phyloP scores from a whole-genome alignment of 2,888 invertebrate species.

The Acholoe squamosa region DNA sequence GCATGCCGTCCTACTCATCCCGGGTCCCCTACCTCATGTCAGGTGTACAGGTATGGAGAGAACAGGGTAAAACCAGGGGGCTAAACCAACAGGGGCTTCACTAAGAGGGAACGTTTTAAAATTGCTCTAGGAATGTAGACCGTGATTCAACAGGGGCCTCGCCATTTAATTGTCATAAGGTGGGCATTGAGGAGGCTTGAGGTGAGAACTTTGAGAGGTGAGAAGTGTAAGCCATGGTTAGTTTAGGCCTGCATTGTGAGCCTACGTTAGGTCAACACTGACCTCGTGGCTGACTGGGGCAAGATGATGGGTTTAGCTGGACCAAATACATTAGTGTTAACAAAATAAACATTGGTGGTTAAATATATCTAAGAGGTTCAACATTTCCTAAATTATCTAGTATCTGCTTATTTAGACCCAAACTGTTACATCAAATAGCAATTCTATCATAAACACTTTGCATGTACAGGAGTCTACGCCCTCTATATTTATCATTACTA shows the following conservation, averaged over 20 bases:
- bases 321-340: too few relatives aligned
- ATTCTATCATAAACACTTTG: too few relatives aligned
- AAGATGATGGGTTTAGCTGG: too few relatives aligned
- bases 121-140: background rate
- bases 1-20: background rate
- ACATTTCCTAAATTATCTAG: too few relatives aligned
- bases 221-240: background rate
- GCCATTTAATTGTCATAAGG: conserved; percentile 2
- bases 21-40: background rate
- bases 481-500: too few relatives aligned
- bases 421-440: too few relatives aligned
- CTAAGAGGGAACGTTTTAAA: background rate
- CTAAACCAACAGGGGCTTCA: background rate
- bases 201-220: background rate
- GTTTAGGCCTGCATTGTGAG: background rate
- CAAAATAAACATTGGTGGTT: too few relatives aligned
- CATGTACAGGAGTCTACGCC: too few relatives aligned
- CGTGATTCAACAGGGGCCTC: background rate
- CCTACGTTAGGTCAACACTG: background rate
- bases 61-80: background rate
- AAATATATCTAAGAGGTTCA: too few relatives aligned
- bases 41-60: background rate
- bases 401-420: too few relatives aligned
- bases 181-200: background rate
- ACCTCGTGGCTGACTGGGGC: background rate